Conservation (phyloP, 2,797 vertebrate genomes). For the Gephyroberyx darwinii region DNA sequence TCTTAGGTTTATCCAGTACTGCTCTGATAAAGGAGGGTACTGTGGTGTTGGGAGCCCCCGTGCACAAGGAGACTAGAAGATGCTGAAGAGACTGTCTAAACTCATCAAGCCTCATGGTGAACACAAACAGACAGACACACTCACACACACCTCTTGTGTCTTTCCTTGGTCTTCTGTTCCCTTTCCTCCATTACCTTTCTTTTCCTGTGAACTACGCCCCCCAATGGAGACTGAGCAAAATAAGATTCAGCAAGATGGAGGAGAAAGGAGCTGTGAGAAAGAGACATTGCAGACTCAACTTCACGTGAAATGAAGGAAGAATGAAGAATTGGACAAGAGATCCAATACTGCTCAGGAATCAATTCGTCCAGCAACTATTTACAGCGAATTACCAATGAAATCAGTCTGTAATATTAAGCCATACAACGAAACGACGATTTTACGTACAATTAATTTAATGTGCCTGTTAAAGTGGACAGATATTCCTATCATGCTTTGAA, state of each 20-base stretch:
- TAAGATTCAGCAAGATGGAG: conserved; percentile 2
- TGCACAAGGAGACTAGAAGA: conserved; percentile 39
- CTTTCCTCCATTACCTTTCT: background rate
- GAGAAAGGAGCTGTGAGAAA: background rate
- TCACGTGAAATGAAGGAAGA: background rate
- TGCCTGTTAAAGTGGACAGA: background rate
- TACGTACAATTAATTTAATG: background rate
- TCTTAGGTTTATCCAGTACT: conserved; percentile 74
- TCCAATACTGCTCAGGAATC: background rate
- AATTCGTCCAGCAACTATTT: too few species aligned
- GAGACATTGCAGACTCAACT: background rate
- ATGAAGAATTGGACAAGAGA: background rate
- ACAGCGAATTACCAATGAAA: too few species aligned
- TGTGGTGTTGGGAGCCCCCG: conserved; percentile 36
- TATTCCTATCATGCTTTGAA: background rate
- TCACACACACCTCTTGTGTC: background rate
- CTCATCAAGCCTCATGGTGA: conserved; percentile 23
- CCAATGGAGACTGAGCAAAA: conserved; percentile 26
- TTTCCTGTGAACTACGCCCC: background rate
- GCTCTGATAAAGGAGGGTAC: conserved; percentile 56
- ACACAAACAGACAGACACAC: background rate
- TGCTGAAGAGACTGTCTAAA: conserved; percentile 28
- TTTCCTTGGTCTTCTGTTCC: background rate
- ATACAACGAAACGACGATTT: too few species aligned
- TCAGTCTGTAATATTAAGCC: too few species aligned